A percentile compares a stretch with the other conserved stretches of the same genome.
These are phyloP conservation scores for Scelioninae gen. 2 DNA, from an alignment of 2,888 invertebrate genomes.

Conservation along the genomic window DNA sequence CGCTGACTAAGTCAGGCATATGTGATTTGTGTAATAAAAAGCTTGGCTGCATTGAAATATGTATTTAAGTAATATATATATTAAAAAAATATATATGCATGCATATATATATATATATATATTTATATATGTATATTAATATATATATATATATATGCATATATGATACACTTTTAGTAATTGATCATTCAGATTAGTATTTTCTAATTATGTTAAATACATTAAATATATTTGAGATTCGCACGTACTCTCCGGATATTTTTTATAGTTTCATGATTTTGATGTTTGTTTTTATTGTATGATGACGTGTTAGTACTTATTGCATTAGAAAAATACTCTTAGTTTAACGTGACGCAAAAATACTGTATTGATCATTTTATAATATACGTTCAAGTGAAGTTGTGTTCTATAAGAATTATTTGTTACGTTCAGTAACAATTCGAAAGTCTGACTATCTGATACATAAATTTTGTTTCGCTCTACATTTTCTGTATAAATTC, in stretches of 20 bases:
- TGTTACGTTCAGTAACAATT: constrained; percentile 10
- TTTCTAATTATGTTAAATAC: constrained; percentile 37
- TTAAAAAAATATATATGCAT: too few relatives aligned
- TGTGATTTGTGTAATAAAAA: constrained; percentile 56
- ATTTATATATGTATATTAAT: too few relatives aligned
- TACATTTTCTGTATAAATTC: too few relatives aligned
- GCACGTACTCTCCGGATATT: constrained; percentile 29
- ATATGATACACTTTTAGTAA: constrained; percentile 37
- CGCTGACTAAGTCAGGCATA: constrained; percentile 47
- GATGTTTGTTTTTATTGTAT: constrained; percentile 41
- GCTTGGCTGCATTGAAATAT: constrained; percentile 55
- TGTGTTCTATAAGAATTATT: constrained; percentile 43
- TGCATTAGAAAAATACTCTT: constrained; percentile 50
- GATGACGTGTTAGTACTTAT: constrained; percentile 47
- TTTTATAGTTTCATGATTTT: constrained; percentile 43
- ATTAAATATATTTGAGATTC: constrained; percentile 21
- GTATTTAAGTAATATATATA: constrained; percentile 49
- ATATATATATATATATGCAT: constrained; percentile 22
- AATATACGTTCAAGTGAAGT: constrained; percentile 50
- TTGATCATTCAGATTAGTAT: constrained; percentile 37
- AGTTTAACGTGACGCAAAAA: constrained; percentile 46
- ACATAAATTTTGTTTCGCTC: too few relatives aligned
- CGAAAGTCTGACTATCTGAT: too few relatives aligned
- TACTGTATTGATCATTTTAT: constrained; percentile 54
- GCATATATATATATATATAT: not conserved